These are phyloP conservation scores for Pseudococcus jackbeardsleyi DNA, from an alignment of 2,888 invertebrate genomes.

Conservation along the genomic window DNA sequence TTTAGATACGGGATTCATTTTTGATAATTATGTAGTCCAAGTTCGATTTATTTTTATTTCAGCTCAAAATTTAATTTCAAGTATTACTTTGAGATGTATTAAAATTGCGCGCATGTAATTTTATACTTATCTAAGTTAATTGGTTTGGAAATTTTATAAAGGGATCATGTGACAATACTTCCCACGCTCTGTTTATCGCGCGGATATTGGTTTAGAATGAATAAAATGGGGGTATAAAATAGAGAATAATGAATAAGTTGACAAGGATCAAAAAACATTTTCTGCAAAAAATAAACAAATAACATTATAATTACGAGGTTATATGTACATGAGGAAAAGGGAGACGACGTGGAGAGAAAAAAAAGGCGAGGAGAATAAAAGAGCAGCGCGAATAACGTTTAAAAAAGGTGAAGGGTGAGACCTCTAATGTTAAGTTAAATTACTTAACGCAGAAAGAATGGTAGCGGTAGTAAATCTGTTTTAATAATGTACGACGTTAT, in stretches of 20 bases:
- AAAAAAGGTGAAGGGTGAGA: constrained; percentile 55
- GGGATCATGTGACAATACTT: background rate
- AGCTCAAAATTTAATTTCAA: too few relatives aligned
- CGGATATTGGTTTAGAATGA: background rate
- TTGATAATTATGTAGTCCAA: too few relatives aligned
- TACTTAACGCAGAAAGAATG: constrained; percentile 54
- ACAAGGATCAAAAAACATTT: background rate
- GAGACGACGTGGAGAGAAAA: background rate
- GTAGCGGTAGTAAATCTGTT: constrained; percentile 64
- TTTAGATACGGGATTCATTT: too few relatives aligned
- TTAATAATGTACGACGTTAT: constrained; percentile 64
- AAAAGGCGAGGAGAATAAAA: background rate
- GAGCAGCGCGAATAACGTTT: constrained; percentile 49
- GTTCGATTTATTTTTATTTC: too few relatives aligned
- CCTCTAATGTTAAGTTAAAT: constrained; percentile 62
- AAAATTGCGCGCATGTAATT: too few relatives aligned
- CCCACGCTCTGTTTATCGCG: background rate
- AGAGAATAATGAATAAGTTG: background rate
- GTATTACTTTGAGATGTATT: too few relatives aligned
- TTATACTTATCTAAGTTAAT: too few relatives aligned
- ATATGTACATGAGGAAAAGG: background rate
- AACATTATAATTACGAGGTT: background rate
- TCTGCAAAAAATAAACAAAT: background rate
- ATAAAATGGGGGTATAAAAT: background rate
- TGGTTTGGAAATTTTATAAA: too few relatives aligned